Evolutionary conservation across 2,797 vertebrate genomes (phyloP).

Genomic region (Dermochelys coriacea): DNA sequence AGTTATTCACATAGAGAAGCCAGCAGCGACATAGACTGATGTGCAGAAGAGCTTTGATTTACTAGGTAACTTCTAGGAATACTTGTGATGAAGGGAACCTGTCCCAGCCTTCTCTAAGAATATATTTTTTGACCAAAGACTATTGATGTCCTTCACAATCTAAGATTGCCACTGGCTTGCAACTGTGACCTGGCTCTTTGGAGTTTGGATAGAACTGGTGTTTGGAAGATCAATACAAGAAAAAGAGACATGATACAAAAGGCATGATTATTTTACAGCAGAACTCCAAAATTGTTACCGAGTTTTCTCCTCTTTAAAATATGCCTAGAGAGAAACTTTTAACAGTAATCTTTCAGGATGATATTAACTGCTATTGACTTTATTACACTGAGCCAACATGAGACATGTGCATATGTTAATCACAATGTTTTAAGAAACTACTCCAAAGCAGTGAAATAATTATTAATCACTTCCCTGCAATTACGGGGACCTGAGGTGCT

Average conservation of each 20-base stretch:
- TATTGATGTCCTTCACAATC: not conserved
- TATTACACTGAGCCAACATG: not conserved
- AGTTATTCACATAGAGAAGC: conserved; percentile 36
- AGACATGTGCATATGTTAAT: not conserved
- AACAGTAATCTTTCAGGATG: not conserved
- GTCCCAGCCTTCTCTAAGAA: not conserved
- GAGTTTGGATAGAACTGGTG: not conserved
- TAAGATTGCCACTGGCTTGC: not conserved
- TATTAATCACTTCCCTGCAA: not conserved
- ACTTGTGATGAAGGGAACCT: not conserved
- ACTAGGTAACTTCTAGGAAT: not conserved
- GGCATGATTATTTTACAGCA: not conserved
- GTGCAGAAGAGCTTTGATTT: conserved; percentile 31
- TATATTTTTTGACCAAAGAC: not conserved
- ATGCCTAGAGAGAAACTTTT: conserved; percentile 3
- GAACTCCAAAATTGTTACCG: not conserved
- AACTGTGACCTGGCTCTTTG: not conserved
- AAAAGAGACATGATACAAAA: not conserved
- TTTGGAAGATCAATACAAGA: not conserved
- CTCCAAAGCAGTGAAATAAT: not conserved
- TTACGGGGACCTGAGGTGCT: not conserved
- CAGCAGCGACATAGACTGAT: not conserved
- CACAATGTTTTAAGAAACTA: not conserved
- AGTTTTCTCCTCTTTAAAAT: conserved; percentile 15
- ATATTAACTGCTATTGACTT: not conserved